Base-by-base conservation (phyloP, 2,888 invertebrate species). In the Mechanitis messenoides region DNA sequence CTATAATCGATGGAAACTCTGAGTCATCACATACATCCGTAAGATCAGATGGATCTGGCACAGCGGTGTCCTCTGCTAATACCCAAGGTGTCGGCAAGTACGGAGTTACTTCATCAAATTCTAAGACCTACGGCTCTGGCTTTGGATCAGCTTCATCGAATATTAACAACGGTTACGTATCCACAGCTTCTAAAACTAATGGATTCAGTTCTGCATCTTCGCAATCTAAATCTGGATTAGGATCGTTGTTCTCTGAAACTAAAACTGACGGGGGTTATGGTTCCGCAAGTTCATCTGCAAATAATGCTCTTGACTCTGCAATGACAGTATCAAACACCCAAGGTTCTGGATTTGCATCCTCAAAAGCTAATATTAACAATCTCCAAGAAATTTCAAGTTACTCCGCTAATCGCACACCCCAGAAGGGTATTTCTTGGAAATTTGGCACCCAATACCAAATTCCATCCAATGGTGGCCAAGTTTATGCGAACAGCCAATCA, bases 361-460 rank as follows among this genome's bases (percentile, higher is more conserved):
- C 86, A 4, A 79, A 76, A 63, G 85, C 83, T 2, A 77, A 83
- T 60, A 73, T 79, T 20, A 74, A 78, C 58, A 77, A 77, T 7
- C 63, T 71, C 20, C 68, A 74, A 45, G 79, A 79, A n/a, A 73
- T 68, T 33, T 78, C 77, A 38, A 64, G 73, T 35, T 75, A 80
- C 11, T 73, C 79, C 3, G 81, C 81, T 60, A 80, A 78, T 61
- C 62, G 74, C 20, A 62, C 71, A 59, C 72, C 72, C 56, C 74
- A 78, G 55, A 79, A 77, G 59, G 74, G 76, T 57, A 80, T 83
- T 72, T 77, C 78, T 63, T 88, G 88, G 88, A 83, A 77, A 47
- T 87, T 88, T 67, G 88, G 88, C 12, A 83, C 85, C 33, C 68
- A 74, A 1, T 88, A 87, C 67, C 79, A 78, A 58, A 65, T 64